Conservation (phyloP, 2,888 invertebrate genomes). For the Eupithecia abbreviata region DNA sequence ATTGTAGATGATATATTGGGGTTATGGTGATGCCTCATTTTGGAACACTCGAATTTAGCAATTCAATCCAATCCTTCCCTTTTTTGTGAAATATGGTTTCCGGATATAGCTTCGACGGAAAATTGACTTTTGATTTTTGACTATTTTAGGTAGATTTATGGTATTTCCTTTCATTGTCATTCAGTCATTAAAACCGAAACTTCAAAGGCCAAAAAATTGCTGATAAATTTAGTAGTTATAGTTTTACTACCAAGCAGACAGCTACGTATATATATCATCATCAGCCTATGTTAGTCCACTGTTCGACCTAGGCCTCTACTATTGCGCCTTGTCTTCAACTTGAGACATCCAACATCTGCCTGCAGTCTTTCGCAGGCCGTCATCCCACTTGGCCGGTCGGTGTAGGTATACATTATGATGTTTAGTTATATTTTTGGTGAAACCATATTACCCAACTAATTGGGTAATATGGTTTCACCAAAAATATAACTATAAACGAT, state of each 20-base stretch:
- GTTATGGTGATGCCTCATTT: slow-evolving; percentile 2
- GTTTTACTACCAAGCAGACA: too few species aligned
- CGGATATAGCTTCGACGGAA: not conserved
- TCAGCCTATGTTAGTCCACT: too few species aligned
- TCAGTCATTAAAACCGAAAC: not conserved
- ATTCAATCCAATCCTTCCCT: not conserved
- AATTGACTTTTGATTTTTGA: not conserved
- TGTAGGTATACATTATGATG: too few species aligned
- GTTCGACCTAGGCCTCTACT: too few species aligned
- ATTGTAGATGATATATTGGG: slow-evolving; percentile 6
- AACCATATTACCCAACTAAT: not conserved
- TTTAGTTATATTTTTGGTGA: not conserved
- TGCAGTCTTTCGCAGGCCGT: too few species aligned
- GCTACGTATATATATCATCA: too few species aligned
- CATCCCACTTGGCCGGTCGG: too few species aligned
- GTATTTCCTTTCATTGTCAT: not conserved
- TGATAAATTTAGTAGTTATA: not conserved
- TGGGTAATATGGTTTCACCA: too few species aligned
- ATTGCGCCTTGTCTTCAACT: too few species aligned
- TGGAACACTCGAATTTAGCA: not conserved
- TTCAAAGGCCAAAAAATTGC: not conserved
- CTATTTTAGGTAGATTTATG: not conserved
- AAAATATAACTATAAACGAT: too few species aligned
- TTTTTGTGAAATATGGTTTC: slow-evolving; percentile 3
- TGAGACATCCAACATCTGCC: too few species aligned